phyloP scores from a whole-genome alignment of 2,113 vertebrate species.

The Garra rufa region DNA sequence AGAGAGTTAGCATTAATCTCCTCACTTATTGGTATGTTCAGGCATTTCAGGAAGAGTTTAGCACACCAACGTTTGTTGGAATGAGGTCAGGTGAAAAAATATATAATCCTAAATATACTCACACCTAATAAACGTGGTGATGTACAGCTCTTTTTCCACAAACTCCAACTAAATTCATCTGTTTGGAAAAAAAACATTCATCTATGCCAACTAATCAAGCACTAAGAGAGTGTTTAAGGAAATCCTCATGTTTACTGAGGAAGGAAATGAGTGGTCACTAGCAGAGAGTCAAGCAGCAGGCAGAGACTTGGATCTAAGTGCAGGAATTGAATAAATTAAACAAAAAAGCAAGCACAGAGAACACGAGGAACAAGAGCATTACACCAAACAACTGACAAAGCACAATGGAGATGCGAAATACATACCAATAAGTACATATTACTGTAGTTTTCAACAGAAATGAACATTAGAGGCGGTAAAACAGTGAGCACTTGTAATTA shows the following conservation, averaged over 20 bases:
- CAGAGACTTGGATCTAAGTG: no score
- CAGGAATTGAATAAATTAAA: no score
- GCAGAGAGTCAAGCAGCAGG: neutral
- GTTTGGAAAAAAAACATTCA: neutral
- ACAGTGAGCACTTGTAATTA: no score
- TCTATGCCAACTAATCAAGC: neutral
- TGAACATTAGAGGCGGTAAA: no score
- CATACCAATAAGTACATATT: no score
- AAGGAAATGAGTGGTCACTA: neutral
- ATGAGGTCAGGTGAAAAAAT: neutral
- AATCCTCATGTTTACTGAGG: neutral
- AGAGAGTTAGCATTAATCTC: conserved; percentile 6
- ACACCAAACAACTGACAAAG: no score
- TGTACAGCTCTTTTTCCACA: neutral
- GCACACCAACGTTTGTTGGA: neutral
- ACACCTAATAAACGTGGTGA: conserved; percentile 8
- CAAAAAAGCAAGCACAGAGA: no score
- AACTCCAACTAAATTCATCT: neutral
- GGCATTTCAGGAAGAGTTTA: neutral
- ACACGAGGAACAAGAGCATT: no score
- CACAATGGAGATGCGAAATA: no score
- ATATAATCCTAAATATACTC: neutral
- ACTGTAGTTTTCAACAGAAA: no score
- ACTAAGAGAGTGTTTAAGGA: conserved; percentile 4
- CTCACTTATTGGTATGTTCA: neutral